These are phyloP conservation scores for Oopsacas minuta DNA, from an alignment of 37 sponge, comb jelly and placozoan genomes.

Conservation along the genomic window DNA sequence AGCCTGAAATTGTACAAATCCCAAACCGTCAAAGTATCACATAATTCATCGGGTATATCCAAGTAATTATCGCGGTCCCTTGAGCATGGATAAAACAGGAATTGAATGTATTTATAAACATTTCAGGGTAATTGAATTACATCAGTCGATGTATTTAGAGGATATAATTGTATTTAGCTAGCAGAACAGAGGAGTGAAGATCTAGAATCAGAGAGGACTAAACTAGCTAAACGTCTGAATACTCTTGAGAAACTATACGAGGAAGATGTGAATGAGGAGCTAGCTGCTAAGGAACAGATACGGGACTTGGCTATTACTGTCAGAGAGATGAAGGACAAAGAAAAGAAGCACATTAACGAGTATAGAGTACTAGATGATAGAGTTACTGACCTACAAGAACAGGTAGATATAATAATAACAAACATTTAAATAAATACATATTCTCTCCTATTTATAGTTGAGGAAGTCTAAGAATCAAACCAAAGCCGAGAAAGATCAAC, in stretches of 20 bases:
- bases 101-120: too few species aligned
- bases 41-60: too few species aligned
- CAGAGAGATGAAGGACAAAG: not conserved
- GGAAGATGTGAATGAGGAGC: slow-evolving; percentile 1
- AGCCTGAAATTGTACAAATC: too few species aligned
- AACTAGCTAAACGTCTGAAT: not conserved
- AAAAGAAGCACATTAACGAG: slow-evolving; percentile 13
- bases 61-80: too few species aligned
- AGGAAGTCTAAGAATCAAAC: not conserved
- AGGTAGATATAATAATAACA: not conserved
- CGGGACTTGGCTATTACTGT: not conserved
- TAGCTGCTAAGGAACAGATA: slow-evolving; percentile 9
- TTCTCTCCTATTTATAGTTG: not conserved
- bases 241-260: slow-evolving; percentile 1
- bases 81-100: too few species aligned
- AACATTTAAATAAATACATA: not conserved
- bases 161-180: too few species aligned
- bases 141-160: too few species aligned
- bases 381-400: not conserved
- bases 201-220: not conserved
- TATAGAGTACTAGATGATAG: slow-evolving; percentile 5
- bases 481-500: not conserved
- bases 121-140: too few species aligned
- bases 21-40: too few species aligned
- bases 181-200: not conserved